A percentile compares a stretch with the other conserved stretches of the same genome.
phyloP scores from a whole-genome alignment of 1,140 invertebrate species.

The Teleopsis dalmanni region DNA sequence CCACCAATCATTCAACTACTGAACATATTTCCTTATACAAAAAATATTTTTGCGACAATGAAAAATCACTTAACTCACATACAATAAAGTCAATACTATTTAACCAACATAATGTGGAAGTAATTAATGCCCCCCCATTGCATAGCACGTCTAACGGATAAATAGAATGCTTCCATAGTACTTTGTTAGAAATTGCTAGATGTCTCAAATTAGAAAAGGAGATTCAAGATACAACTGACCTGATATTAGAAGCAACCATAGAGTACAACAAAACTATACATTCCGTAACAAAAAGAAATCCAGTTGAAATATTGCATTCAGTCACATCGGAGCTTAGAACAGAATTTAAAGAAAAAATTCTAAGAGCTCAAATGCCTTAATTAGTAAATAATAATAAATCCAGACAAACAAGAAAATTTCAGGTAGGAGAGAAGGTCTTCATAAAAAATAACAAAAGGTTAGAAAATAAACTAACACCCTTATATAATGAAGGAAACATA shows the following conservation, averaged over 20 bases:
- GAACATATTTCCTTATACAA: background rate
- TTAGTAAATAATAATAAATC: background rate
- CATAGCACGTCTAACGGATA: background rate
- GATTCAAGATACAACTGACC: background rate
- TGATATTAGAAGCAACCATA: background rate
- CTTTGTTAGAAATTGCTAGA: constrained; percentile 1
- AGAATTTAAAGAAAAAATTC: background rate
- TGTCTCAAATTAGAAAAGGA: background rate
- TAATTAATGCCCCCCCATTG: background rate
- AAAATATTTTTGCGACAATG: constrained; percentile 6
- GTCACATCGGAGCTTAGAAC: background rate
- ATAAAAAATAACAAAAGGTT: background rate
- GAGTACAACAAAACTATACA: constrained; percentile 3
- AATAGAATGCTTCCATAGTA: constrained; percentile 1
- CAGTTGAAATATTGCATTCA: background rate
- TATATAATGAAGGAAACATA: background rate
- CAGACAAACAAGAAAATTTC: background rate
- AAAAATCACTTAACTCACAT: constrained; percentile 7
- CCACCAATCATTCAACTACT: background rate
- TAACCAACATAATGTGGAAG: background rate
- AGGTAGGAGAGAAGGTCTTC: background rate
- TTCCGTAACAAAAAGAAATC: background rate
- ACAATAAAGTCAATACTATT: background rate
- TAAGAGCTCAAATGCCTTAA: too few relatives aligned
- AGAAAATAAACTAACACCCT: background rate